Evolutionary conservation across 2,113 vertebrate genomes (phyloP).

Genomic region (Burhinus oedicnemus): DNA sequence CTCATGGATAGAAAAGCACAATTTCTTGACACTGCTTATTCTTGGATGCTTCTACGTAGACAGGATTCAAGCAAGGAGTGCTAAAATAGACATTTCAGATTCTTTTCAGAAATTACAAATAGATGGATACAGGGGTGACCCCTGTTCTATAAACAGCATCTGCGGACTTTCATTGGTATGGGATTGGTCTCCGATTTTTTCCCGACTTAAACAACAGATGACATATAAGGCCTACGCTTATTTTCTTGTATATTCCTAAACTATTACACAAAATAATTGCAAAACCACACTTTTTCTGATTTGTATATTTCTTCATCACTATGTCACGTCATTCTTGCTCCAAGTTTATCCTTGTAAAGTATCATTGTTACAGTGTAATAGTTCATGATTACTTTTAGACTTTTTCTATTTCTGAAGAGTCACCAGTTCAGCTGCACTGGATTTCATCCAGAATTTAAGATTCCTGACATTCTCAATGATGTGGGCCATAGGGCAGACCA

Average conservation of each 20-base stretch:
- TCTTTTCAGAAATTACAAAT: background rate
- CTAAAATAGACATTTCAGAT: background rate
- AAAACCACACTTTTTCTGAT: background rate
- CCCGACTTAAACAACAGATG: accelerated
- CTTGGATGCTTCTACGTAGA: background rate
- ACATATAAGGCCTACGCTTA: background rate
- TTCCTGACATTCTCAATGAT: background rate
- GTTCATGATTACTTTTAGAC: background rate
- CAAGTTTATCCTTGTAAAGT: background rate
- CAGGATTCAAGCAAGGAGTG: background rate
- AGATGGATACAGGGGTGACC: background rate
- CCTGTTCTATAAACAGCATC: background rate
- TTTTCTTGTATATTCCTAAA: background rate
- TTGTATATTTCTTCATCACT: background rate
- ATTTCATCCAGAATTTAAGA: background rate
- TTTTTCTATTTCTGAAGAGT: background rate
- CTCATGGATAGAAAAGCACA: background rate
- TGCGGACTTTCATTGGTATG: background rate
- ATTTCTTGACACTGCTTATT: conserved; percentile 34
- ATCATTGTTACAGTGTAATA: background rate
- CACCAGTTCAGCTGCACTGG: background rate
- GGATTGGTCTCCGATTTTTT: background rate
- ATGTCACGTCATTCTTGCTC: background rate
- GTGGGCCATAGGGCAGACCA: background rate
- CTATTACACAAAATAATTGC: background rate